A percentile compares a stretch with the other conserved stretches of the same genome.
These are phyloP conservation scores for Eristalinus sepulchralis DNA, from an alignment of 2,888 invertebrate species.

Conservation along the genomic window DNA sequence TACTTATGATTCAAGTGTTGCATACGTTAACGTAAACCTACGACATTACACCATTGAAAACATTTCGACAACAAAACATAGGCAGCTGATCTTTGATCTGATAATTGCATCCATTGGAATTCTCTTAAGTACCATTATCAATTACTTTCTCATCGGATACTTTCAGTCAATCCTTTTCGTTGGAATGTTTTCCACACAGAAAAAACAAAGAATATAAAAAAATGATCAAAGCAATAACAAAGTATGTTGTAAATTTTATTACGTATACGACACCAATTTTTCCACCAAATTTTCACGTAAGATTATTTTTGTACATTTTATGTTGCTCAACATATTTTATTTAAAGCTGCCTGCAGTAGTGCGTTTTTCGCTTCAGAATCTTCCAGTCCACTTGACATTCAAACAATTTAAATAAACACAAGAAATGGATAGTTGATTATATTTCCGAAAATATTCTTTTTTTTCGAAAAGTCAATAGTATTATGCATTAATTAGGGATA, in stretches of 20 bases:
- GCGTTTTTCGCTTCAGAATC: not conserved
- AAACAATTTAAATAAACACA: constrained; percentile 6
- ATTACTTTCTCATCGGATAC: not conserved
- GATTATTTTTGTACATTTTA: not conserved
- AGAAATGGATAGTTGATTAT: not conserved
- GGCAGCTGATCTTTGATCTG: not conserved
- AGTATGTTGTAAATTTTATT: not conserved
- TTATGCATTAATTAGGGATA: not conserved
- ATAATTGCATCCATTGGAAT: not conserved
- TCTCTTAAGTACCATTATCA: not conserved
- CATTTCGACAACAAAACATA: not conserved
- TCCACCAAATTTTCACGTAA: not conserved
- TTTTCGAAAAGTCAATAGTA: not conserved
- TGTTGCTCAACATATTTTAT: constrained; percentile 11
- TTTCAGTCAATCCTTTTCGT: not conserved
- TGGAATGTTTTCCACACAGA: not conserved
- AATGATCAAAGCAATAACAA: not conserved
- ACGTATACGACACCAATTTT: not conserved
- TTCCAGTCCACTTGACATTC: constrained; percentile 6
- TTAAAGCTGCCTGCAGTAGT: not conserved
- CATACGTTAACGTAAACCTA: not conserved
- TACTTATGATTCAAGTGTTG: not conserved
- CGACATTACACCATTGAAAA: not conserved
- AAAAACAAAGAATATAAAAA: not conserved
- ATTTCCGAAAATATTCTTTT: not conserved